Percentiles rank a stretch among this genome's conserved stretches.
Evolutionary conservation across 2,888 invertebrate species (phyloP).

Genomic region (Luperina testacea): DNA sequence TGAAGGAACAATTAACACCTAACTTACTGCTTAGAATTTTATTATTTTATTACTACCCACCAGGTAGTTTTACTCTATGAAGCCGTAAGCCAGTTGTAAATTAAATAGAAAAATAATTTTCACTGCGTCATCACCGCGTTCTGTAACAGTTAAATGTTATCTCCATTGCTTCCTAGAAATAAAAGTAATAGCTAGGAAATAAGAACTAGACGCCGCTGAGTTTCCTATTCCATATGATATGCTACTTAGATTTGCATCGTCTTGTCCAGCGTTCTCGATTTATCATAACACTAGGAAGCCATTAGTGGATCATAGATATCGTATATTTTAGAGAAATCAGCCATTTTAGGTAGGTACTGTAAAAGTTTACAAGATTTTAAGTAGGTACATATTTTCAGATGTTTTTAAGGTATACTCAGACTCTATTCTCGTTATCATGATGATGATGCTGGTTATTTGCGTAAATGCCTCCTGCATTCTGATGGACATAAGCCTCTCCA

Average conservation of each 20-base stretch:
- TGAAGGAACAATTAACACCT: background rate
- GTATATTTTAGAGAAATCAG: constrained; percentile 4
- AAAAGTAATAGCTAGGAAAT: constrained; percentile 43
- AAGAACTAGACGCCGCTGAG: background rate
- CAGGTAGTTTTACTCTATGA: background rate
- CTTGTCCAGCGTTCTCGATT: constrained; percentile 14
- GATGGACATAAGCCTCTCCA: background rate
- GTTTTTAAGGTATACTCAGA: background rate
- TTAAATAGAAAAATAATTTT: background rate
- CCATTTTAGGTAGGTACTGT: too few species aligned
- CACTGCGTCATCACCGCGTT: background rate
- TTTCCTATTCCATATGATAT: constrained; percentile 28
- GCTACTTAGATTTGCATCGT: constrained; percentile 30
- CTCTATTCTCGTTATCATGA: background rate
- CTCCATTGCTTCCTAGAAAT: constrained; percentile 24
- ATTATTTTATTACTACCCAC: background rate
- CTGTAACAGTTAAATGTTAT: constrained; percentile 10
- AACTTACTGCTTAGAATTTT: background rate
- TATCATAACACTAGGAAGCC: constrained; percentile 41
- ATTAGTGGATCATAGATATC: constrained; percentile 25
- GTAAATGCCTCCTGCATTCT: background rate
- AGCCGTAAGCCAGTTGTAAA: background rate
- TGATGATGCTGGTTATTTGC: background rate
- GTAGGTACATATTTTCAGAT: background rate
- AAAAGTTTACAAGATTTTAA: background rate